phyloP scores from a whole-genome alignment of 2,113 vertebrate genomes.

The Mesembrinibis cayennensis region DNA sequence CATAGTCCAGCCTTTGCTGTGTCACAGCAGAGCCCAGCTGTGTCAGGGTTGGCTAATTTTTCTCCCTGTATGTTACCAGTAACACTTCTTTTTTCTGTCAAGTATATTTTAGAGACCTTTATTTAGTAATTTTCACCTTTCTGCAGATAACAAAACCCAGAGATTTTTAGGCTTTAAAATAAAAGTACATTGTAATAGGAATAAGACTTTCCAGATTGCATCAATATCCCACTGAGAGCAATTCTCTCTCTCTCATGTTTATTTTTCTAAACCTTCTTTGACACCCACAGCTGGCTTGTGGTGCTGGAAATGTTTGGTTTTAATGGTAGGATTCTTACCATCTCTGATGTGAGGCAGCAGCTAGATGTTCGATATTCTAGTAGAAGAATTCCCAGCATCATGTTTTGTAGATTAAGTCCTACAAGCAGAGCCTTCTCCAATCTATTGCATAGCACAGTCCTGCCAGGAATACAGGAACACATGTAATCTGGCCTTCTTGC shows the following conservation, averaged over 20 bases:
- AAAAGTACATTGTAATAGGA: neutral
- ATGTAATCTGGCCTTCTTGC: neutral
- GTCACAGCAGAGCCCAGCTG: neutral
- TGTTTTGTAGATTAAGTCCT: neutral
- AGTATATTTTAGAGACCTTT: neutral
- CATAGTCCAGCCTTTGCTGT: neutral
- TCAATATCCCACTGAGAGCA: neutral
- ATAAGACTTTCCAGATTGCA: neutral
- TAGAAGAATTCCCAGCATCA: neutral
- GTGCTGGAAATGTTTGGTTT: neutral
- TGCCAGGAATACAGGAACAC: neutral
- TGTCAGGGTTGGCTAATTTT: neutral
- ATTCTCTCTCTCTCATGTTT: neutral
- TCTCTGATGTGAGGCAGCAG: neutral
- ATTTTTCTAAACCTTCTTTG: neutral
- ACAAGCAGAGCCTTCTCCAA: neutral
- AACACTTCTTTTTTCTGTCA: neutral
- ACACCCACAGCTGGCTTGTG: neutral
- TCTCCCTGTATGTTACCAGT: neutral
- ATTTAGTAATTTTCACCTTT: neutral
- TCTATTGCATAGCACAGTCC: neutral
- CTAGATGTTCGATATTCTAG: neutral
- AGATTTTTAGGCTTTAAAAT: neutral
- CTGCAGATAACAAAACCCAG: neutral
- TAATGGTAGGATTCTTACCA: neutral